Percentiles rank a stretch among this genome's conserved stretches.
Conservation (phyloP, 2,797 vertebrate genomes). For the Danio jaintianensis region DNA sequence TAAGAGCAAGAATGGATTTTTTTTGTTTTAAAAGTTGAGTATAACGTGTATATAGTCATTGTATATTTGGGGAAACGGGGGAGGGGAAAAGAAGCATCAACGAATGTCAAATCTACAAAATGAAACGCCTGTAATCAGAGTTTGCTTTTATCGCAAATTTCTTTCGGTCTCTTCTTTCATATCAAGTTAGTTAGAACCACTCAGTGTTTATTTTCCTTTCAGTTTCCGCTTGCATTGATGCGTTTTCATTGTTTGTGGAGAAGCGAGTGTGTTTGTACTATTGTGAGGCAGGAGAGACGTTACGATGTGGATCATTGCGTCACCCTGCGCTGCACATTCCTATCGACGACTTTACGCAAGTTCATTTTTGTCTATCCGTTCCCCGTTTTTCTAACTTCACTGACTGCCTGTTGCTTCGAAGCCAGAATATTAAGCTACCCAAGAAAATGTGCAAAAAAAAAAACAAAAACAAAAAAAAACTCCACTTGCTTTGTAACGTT, state of each 20-base stretch:
- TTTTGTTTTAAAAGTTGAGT: constrained; percentile 72
- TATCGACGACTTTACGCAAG: constrained; percentile 63
- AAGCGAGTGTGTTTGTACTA: constrained; percentile 59
- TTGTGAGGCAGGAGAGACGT: constrained; percentile 68
- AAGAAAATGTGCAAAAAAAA: constrained; percentile 80
- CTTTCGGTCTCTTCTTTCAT: constrained; percentile 66
- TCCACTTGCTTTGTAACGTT: constrained; percentile 26
- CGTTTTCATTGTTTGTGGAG: constrained; percentile 58
- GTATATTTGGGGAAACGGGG: constrained; percentile 73
- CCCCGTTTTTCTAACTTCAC: constrained; percentile 17
- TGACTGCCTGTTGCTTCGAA: constrained; percentile 61
- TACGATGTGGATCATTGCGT: constrained; percentile 46
- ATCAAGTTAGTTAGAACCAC: constrained; percentile 62
- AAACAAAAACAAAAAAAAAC: too few relatives aligned
- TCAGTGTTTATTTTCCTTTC: constrained; percentile 78
- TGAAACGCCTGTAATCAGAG: constrained; percentile 62
- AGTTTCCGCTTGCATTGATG: constrained; percentile 61
- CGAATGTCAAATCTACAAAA: constrained; percentile 81
- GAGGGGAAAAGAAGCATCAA: constrained; percentile 63
- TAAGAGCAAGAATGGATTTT: constrained; percentile 43
- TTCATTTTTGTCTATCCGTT: constrained; percentile 30
- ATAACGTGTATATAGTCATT: constrained; percentile 71
- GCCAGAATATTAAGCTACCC: constrained; percentile 85
- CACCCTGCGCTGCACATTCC: constrained; percentile 79
- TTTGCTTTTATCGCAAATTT: constrained; percentile 58